Evolutionary conservation across 1,140 invertebrate species (phyloP).

Genomic region (Schmidtea mediterranea): DNA sequence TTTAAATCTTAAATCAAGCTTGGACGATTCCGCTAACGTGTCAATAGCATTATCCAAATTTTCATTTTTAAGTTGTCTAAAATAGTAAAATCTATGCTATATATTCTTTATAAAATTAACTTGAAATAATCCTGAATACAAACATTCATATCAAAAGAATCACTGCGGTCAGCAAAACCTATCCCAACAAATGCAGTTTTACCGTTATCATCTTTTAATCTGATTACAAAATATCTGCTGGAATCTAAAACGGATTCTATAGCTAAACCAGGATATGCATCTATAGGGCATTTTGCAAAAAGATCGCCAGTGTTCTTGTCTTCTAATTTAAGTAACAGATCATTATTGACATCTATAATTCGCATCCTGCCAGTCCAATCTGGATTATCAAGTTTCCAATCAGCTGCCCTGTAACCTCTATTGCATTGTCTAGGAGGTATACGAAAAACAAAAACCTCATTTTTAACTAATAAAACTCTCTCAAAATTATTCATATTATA

Average conservation of each 20-base stretch:
- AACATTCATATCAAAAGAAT: slow-evolving; percentile 97
- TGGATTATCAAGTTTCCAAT: slow-evolving; percentile 86
- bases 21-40: slow-evolving; percentile 30
- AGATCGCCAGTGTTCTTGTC: slow-evolving; percentile 52
- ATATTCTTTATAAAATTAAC: background rate
- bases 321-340: slow-evolving; percentile 65
- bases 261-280: slow-evolving; percentile 68
- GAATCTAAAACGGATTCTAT: slow-evolving; percentile 87
- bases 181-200: slow-evolving; percentile 80
- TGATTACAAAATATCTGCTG: slow-evolving; percentile 85
- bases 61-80: slow-evolving; percentile 36
- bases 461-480: slow-evolving; percentile 1
- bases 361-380: slow-evolving; percentile 79
- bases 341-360: slow-evolving; percentile 56
- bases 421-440: slow-evolving; percentile 2
- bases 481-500: background rate
- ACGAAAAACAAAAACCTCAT: slow-evolving; percentile 5
- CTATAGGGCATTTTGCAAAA: slow-evolving; percentile 93
- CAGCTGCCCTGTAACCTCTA: slow-evolving; percentile 50
- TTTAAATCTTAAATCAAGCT: slow-evolving; percentile 79
- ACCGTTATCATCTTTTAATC: slow-evolving; percentile 80
- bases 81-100: no score
- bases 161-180: slow-evolving; percentile 81
- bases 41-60: slow-evolving; percentile 30
- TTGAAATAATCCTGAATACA: slow-evolving; percentile 79